Base-by-base conservation (phyloP, 2,113 vertebrate genomes). In the Pseudopipra pipra region DNA sequence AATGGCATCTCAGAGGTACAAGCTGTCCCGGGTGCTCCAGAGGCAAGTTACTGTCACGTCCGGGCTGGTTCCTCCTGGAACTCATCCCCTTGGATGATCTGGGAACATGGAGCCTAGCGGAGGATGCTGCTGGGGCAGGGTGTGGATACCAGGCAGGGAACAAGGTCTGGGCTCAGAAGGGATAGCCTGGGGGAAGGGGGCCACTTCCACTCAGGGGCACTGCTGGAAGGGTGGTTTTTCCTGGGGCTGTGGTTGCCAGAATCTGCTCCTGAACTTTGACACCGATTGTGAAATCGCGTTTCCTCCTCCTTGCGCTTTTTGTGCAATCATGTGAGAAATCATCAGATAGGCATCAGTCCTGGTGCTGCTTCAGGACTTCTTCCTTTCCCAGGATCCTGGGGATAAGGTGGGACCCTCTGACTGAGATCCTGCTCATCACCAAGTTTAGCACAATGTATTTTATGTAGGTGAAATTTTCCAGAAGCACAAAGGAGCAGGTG, bases 1-100 rank as follows among this genome's bases (percentile, higher is more conserved):
- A 91, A 91, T 1, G 11, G 85, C 68, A 93, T 96, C 54, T 76
- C 67, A 87, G 82, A 67, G 56, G 78, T 85, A 90, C 76, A 93
- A 62, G 33, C 51, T 90, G 87, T 96, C 78, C 91, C 11, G 0
- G 39, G 90, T 55, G 82, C 79, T 95, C 76, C 63, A 47, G 72
- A 73, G 84, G 58, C 82, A 46, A 62, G 71, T 68, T 78, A 4
- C 80, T 23, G 7, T 90, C 95, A 67, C 17, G 80, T 67, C 89
- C 72, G 47, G 89, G 80, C 93, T 76, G 7, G 56, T 71, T 90
- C 61, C 56, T 92, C 16, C 55, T 61, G 39, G 20, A 44, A 27
- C 41, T 47, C 62, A 0, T 35, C 0, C 4, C 1, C 1, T 7
- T 28, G 87, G 54, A n/a, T 14, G 25, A 13, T 35, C 37, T 13